Evolutionary conservation across 2,888 invertebrate species (phyloP).

Genomic region (Melangyna quadrimaculata): DNA sequence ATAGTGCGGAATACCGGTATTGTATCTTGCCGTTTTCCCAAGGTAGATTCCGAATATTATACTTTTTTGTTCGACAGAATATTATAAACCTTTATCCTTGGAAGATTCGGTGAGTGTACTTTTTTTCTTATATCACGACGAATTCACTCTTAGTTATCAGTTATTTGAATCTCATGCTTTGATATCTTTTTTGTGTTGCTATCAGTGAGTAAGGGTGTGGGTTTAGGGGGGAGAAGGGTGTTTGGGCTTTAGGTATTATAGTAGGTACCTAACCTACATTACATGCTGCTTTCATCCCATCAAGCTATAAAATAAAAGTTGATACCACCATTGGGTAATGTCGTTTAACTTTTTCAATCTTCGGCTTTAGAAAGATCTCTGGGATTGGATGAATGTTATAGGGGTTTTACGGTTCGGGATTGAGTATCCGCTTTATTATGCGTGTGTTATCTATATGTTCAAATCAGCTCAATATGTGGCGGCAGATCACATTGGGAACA

Average conservation of each 20-base stretch:
- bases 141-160: conserved; percentile 53
- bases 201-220: conserved; percentile 14
- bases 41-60: conserved; percentile 29
- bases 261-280: neutral
- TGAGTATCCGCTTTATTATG: conserved; percentile 49
- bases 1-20: conserved; percentile 19
- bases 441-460: conserved; percentile 54
- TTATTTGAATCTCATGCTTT: conserved; percentile 56
- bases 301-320: conserved; percentile 69
- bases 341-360: conserved; percentile 46
- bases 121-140: conserved; percentile 8
- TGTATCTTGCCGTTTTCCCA: conserved; percentile 20
- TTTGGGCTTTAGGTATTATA: neutral
- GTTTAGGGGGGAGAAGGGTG: conserved; percentile 1
- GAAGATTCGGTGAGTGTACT: conserved; percentile 34
- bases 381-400: conserved; percentile 18
- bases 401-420: conserved; percentile 3
- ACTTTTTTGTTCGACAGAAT: conserved; percentile 27
- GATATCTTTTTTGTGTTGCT: conserved; percentile 24
- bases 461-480: conserved; percentile 52
- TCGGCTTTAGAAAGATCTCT: conserved; percentile 8
- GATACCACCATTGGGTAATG: conserved; percentile 65
- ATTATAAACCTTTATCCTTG: conserved; percentile 40
- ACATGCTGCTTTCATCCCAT: conserved; percentile 35
- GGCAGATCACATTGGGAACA: conserved; percentile 59